Evolutionary conservation across 1,140 invertebrate species (phyloP).

Genomic region (Drosophila subpulchrella): DNA sequence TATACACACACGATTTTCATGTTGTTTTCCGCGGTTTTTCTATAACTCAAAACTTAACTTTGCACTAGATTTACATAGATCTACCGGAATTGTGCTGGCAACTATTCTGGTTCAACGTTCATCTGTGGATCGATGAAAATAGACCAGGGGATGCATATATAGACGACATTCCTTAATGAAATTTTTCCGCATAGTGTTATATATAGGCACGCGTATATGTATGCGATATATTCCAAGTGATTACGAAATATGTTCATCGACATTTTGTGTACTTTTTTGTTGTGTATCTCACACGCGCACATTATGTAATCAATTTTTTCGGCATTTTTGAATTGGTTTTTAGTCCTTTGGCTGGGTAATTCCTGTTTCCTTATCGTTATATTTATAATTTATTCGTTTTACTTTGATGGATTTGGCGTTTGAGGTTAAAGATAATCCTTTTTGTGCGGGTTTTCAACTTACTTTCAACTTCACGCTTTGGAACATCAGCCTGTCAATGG

Average conservation of each 20-base stretch:
- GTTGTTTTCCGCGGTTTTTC: slow-evolving; percentile 21
- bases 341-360: slow-evolving; percentile 13
- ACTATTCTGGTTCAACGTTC: slow-evolving; percentile 25
- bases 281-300: slow-evolving; percentile 69
- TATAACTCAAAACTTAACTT: slow-evolving; percentile 36
- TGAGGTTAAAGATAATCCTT: slow-evolving; percentile 81
- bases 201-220: slow-evolving; percentile 34
- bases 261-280: slow-evolving; percentile 38
- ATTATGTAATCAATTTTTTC: slow-evolving; percentile 71
- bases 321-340: slow-evolving; percentile 3
- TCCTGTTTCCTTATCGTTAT: slow-evolving; percentile 1
- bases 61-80: slow-evolving; percentile 22
- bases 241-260: slow-evolving; percentile 70
- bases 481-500: slow-evolving; percentile 81
- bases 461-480: slow-evolving; percentile 85
- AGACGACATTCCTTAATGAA: slow-evolving; percentile 45
- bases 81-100: slow-evolving; percentile 5
- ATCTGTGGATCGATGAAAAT: slow-evolving; percentile 27
- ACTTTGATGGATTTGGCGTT: slow-evolving; percentile 39
- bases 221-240: slow-evolving; percentile 53
- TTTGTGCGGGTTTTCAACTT: slow-evolving; percentile 60
- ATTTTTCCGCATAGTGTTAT: slow-evolving; percentile 47
- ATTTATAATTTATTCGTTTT: slow-evolving; percentile 14
- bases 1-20: slow-evolving; percentile 33
- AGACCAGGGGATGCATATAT: slow-evolving; percentile 29